A percentile compares a stretch with the other conserved stretches of the same genome.
These are phyloP conservation scores for Rhadinocentrus ornatus DNA, from an alignment of 2,797 vertebrate genomes.

Conservation along the genomic window DNA sequence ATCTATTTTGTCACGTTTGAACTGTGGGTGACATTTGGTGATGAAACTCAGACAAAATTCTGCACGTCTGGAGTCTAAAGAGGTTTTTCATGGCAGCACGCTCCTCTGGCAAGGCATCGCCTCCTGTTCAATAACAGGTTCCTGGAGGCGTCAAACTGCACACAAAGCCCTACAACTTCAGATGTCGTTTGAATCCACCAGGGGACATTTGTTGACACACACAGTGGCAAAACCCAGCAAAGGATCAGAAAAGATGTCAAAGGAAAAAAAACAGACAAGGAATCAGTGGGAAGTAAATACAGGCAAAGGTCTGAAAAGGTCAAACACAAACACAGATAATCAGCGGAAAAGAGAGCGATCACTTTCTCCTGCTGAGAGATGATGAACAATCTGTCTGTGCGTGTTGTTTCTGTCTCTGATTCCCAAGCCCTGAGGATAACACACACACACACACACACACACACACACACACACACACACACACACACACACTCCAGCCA, in stretches of 20 bases:
- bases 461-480: constrained; percentile 82
- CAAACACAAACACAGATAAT: constrained; percentile 36
- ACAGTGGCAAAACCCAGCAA: neutral
- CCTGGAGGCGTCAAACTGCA: constrained; percentile 30
- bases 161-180: neutral
- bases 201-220: neutral
- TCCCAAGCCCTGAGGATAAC: constrained; percentile 70
- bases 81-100: constrained; percentile 44
- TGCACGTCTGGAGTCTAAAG: constrained; percentile 11
- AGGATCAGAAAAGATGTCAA: neutral
- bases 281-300: neutral
- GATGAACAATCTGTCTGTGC: constrained; percentile 45
- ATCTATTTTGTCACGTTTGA: constrained; percentile 54
- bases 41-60: constrained; percentile 47
- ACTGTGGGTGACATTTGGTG: constrained; percentile 45
- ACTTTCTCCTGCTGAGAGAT: constrained; percentile 37
- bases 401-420: constrained; percentile 33
- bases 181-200: neutral
- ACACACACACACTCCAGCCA: constrained; percentile 81
- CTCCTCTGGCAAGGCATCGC: constrained; percentile 2
- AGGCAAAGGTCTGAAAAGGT: constrained; percentile 28
- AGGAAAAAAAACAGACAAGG: neutral
- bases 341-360: constrained; percentile 39
- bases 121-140: constrained; percentile 31
- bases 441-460: constrained; percentile 82